Conservation (phyloP, 1,140 invertebrate species). For the Drosophila lacteicornis region DNA sequence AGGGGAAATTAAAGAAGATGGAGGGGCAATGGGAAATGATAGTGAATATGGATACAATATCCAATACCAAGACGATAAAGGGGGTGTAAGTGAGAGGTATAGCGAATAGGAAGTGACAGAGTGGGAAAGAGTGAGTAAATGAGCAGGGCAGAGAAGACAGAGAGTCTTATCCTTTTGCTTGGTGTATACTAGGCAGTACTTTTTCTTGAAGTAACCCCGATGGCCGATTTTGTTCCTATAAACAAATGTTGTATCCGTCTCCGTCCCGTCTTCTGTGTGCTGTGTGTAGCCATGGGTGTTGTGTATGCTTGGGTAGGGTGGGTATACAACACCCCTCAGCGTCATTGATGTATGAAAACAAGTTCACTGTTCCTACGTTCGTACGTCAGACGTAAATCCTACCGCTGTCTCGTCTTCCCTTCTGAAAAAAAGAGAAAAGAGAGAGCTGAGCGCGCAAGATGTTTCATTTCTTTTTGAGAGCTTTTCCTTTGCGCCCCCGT, state of each 20-base stretch:
- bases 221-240: conserved; percentile 29
- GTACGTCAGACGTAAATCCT: conserved; percentile 41
- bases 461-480: conserved; percentile 53
- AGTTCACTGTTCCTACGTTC: conserved; percentile 15
- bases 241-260: not conserved
- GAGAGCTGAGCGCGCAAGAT: conserved; percentile 45
- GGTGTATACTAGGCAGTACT: conserved; percentile 35
- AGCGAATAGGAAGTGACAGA: not conserved
- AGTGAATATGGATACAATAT: not conserved
- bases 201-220: conserved; percentile 66
- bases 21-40: conserved; percentile 5
- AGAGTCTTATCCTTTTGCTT: conserved; percentile 50
- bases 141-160: conserved; percentile 10
- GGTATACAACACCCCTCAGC: not conserved
- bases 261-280: conserved; percentile 1
- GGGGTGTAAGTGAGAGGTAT: not conserved
- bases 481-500: conserved; percentile 39
- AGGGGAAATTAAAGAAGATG: not conserved
- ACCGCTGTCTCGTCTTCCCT: conserved; percentile 29
- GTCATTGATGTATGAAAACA: conserved; percentile 13
- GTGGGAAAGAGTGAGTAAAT: conserved; percentile 10
- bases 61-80: not conserved
- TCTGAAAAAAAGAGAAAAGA: conserved; percentile 22
- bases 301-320: not conserved
- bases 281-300: not conserved